A percentile compares a stretch with the other conserved stretches of the same genome.
Conservation (phyloP, 1,140 invertebrate species). For the Zaprionus camerounensis region DNA sequence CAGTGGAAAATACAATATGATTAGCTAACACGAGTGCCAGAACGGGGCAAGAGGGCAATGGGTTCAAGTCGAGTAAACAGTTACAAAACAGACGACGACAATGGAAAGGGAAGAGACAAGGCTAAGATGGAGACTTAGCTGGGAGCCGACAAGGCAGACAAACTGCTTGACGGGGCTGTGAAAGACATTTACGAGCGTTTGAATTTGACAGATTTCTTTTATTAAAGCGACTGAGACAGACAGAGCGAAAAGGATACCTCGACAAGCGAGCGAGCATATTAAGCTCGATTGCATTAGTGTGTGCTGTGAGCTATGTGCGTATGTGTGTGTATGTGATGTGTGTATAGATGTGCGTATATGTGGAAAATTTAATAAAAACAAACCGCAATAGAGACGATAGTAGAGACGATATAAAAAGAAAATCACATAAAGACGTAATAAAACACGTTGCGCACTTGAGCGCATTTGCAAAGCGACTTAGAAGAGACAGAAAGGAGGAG, state of each 20-base stretch:
- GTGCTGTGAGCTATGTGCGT: background rate
- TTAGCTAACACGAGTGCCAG: constrained; percentile 49
- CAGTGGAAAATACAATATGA: constrained; percentile 64
- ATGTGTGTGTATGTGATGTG: constrained; percentile 1
- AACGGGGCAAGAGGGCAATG: background rate
- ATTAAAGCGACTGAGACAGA: constrained; percentile 66
- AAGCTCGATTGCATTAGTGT: constrained; percentile 40
- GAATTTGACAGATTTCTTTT: constrained; percentile 83
- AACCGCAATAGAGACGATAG: constrained; percentile 47
- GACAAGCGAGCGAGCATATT: constrained; percentile 63
- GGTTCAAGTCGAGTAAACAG: constrained; percentile 47
- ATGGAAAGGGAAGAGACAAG: background rate
- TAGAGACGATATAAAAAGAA: constrained; percentile 44
- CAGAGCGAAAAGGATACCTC: constrained; percentile 52
- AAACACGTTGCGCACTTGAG: constrained; percentile 59
- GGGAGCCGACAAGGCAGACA: background rate
- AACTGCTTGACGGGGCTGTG: constrained; percentile 39
- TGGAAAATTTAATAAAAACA: constrained; percentile 72
- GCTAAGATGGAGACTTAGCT: background rate
- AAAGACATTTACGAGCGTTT: constrained; percentile 79
- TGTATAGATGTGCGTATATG: constrained; percentile 9
- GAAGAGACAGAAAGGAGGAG: background rate
- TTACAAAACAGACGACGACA: constrained; percentile 55
- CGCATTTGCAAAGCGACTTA: constrained; percentile 39
- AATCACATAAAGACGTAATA: constrained; percentile 71